A percentile compares a stretch with the other conserved stretches of the same genome.
Conservation (phyloP, 37 sponge, comb jelly and placozoan genomes). For the Diacarnus erythraeanus region DNA sequence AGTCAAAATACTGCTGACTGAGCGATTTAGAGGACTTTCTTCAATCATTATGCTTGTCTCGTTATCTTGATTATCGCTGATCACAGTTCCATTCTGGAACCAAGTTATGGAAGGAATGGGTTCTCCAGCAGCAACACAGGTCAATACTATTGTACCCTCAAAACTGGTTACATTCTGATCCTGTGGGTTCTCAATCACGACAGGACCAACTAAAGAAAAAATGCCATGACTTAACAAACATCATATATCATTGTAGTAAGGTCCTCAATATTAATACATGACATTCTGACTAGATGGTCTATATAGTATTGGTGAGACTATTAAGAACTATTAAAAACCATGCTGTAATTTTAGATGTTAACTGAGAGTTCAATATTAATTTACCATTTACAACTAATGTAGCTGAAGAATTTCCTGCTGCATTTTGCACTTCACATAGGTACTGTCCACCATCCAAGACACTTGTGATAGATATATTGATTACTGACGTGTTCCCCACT, state of each 20-base stretch:
- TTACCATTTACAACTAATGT: conserved; percentile 26
- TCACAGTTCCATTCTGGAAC: conserved; percentile 62
- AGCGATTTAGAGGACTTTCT: no score
- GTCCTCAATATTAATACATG: no score
- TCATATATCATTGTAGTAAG: no score
- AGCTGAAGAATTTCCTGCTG: conserved; percentile 35
- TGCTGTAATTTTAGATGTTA: neutral
- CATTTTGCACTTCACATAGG: conserved; percentile 58
- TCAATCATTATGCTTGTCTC: no score
- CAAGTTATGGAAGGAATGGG: conserved; percentile 38
- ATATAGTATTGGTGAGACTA: neutral
- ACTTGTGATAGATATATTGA: neutral
- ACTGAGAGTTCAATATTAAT: neutral
- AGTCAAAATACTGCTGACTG: conserved; percentile 32
- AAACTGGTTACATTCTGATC: conserved; percentile 5
- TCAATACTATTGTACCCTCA: conserved; percentile 13
- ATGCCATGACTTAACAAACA: no score
- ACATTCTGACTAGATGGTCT: no score
- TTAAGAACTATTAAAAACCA: no score
- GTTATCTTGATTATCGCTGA: no score
- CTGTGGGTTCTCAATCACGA: conserved; percentile 16
- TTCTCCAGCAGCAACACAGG: conserved; percentile 43
- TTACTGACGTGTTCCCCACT: neutral
- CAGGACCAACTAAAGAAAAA: conserved; percentile 50
- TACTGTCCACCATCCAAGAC: conserved; percentile 60